These are phyloP conservation scores for Alexandromys fortis DNA, from an alignment of 2,113 vertebrate species.

Conservation along the genomic window DNA sequence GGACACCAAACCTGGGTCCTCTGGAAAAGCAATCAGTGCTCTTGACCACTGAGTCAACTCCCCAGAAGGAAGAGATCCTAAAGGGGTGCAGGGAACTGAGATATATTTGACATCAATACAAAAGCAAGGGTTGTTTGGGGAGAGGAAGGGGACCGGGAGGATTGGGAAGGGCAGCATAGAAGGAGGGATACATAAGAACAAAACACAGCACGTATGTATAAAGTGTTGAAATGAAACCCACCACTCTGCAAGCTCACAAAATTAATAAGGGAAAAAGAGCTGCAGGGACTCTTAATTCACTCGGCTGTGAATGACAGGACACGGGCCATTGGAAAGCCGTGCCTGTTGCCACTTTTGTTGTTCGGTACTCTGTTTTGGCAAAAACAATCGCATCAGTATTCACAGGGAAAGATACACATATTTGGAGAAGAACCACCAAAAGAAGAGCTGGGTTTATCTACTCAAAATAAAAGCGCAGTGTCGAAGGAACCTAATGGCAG, in stretches of 20 bases:
- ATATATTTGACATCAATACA: neutral
- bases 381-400: neutral
- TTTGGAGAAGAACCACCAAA: neutral
- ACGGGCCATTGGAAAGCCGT: neutral
- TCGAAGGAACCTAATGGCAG: neutral
- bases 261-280: neutral
- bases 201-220: neutral
- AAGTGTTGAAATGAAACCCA: neutral
- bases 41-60: neutral
- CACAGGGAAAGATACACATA: neutral
- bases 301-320: neutral
- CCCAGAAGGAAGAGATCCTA: neutral
- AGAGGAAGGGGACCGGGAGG: neutral
- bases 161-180: no score
- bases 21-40: neutral
- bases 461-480: neutral
- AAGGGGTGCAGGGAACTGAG: neutral
- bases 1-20: neutral
- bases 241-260: neutral
- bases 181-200: neutral
- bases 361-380: neutral
- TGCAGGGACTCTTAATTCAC: neutral
- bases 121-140: neutral
- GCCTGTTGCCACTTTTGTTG: neutral
- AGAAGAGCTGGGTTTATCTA: neutral